These are phyloP conservation scores for Peromyscus californicus DNA, from an alignment of 2,113 vertebrate species.

Conservation along the genomic window DNA sequence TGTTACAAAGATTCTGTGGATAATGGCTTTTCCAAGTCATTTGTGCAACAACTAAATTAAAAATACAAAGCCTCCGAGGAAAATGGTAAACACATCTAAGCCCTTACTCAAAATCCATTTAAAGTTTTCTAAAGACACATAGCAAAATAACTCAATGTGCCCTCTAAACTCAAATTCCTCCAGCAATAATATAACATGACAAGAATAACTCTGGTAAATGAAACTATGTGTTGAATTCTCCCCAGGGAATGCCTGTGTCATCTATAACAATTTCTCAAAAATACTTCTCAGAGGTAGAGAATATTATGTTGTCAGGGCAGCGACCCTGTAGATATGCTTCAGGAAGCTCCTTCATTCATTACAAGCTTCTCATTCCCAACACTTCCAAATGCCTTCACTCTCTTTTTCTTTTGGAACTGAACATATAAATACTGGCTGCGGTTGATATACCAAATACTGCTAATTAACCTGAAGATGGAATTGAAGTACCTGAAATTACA, in stretches of 20 bases:
- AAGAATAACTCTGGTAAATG: slow-evolving; percentile 75
- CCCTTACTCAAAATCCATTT: slow-evolving; percentile 68
- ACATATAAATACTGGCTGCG: slow-evolving; percentile 6
- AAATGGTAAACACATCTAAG: slow-evolving; percentile 69
- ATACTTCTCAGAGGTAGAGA: slow-evolving; percentile 72
- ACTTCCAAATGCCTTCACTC: not conserved
- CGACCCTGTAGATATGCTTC: slow-evolving; percentile 56
- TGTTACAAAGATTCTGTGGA: slow-evolving; percentile 49
- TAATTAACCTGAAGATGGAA: slow-evolving; percentile 62
- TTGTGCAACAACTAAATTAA: slow-evolving; percentile 79
- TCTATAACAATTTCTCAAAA: slow-evolving; percentile 77
- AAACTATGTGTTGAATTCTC: slow-evolving; percentile 79
- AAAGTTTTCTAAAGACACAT: slow-evolving; percentile 70
- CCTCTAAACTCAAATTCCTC: slow-evolving; percentile 71
- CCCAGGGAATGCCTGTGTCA: slow-evolving; percentile 41
- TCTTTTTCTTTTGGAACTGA: not conserved
- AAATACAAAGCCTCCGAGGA: slow-evolving; percentile 78
- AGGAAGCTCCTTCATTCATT: slow-evolving; percentile 53
- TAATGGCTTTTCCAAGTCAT: slow-evolving; percentile 74
- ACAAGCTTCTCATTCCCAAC: slow-evolving; percentile 21
- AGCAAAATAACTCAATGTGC: slow-evolving; percentile 65
- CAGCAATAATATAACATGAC: slow-evolving; percentile 75
- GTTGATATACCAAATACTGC: not conserved
- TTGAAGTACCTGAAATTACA: slow-evolving; percentile 28
- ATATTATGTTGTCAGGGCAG: slow-evolving; percentile 74